Percentiles rank a stretch among this genome's conserved stretches.
Evolutionary conservation across 2,888 invertebrate genomes (phyloP).

Genomic region (Thera britannica): DNA sequence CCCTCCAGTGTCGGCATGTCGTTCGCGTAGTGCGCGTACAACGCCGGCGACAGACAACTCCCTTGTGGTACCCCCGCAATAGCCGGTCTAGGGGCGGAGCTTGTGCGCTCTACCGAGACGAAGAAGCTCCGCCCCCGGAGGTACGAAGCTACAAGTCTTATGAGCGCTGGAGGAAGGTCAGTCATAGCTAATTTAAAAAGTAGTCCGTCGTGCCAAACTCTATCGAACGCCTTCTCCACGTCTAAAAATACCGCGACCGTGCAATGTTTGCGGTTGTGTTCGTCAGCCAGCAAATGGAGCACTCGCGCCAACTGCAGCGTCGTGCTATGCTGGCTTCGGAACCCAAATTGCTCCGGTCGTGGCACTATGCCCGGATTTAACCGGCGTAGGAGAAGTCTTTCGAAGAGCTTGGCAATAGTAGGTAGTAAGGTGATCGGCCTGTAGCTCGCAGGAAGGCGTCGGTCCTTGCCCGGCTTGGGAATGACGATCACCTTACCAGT

Average conservation of each 20-base stretch:
- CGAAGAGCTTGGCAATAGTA: constrained; percentile 40
- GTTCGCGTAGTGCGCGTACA: constrained; percentile 38
- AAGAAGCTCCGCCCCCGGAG: not conserved
- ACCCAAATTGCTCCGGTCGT: constrained; percentile 40
- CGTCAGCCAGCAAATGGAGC: constrained; percentile 35
- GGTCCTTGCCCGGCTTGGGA: constrained; percentile 42
- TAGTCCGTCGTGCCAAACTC: constrained; percentile 51
- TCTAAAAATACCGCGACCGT: constrained; percentile 45
- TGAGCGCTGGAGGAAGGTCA: not conserved
- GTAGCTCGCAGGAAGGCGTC: constrained; percentile 37
- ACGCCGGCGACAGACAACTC: constrained; percentile 32
- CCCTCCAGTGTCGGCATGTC: constrained; percentile 35
- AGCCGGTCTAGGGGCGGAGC: constrained; percentile 9
- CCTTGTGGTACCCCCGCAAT: constrained; percentile 10
- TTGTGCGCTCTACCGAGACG: not conserved
- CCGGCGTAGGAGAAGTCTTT: constrained; percentile 28
- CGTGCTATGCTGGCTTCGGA: constrained; percentile 42
- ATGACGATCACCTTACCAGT: constrained; percentile 34
- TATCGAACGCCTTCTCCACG: constrained; percentile 44
- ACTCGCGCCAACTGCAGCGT: constrained; percentile 45
- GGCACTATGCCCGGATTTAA: not conserved
- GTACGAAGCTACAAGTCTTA: not conserved
- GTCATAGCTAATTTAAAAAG: constrained; percentile 39
- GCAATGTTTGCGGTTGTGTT: constrained; percentile 31
- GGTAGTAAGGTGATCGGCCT: constrained; percentile 26